Conservation (phyloP, 2,888 invertebrate species). For the Lypha dubia region DNA sequence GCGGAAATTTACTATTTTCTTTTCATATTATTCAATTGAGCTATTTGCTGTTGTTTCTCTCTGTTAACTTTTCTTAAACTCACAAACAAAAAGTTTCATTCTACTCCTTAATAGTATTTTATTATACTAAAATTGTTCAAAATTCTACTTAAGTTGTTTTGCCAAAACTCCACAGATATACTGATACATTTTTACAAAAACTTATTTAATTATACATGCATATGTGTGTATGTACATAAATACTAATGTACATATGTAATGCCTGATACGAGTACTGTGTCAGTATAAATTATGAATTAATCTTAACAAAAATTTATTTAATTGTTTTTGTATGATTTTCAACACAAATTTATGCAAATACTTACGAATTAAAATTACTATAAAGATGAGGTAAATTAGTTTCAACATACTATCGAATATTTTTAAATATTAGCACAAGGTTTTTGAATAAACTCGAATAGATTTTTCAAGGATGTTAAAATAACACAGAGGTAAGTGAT, state of each 20-base stretch:
- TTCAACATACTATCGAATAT: background rate
- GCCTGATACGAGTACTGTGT: background rate
- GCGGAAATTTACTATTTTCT: no score
- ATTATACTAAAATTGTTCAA: no score
- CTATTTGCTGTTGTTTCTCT: no score
- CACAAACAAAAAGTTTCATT: no score
- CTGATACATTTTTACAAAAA: slow-evolving; percentile 72
- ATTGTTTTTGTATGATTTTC: background rate
- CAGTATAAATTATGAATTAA: background rate
- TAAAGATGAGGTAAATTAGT: background rate
- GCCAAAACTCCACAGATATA: no score
- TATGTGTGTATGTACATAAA: slow-evolving; percentile 23
- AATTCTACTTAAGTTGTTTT: no score
- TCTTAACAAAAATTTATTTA: background rate
- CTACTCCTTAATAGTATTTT: no score
- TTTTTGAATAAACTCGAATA: background rate
- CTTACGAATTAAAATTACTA: background rate
- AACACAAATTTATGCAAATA: background rate
- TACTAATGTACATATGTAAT: background rate
- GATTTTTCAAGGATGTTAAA: background rate
- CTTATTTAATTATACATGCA: slow-evolving; percentile 73
- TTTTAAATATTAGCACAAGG: background rate
- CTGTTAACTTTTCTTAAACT: no score
- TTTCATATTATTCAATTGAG: no score
- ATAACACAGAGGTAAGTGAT: no score